Conservation (phyloP, 1,140 invertebrate species). For the Sitodiplosis mosellana region DNA sequence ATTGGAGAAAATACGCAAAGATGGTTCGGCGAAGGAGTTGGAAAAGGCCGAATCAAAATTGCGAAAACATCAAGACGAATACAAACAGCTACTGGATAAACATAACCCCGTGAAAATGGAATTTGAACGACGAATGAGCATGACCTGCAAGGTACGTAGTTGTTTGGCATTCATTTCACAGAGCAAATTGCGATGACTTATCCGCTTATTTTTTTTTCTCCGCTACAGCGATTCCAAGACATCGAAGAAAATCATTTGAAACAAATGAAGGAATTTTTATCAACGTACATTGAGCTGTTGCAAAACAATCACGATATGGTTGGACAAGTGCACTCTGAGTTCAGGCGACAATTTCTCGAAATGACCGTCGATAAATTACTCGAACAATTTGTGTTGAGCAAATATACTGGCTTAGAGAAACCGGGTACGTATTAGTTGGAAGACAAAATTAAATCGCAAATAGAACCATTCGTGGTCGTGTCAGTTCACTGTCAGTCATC, state of each 20-base stretch:
- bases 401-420: conserved; percentile 79
- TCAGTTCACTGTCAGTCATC: too few relatives aligned
- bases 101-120: conserved; percentile 74
- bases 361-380: conserved; percentile 81
- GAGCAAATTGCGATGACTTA: neutral
- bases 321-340: conserved; percentile 70
- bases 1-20: conserved; percentile 72
- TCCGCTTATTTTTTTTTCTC: neutral
- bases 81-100: conserved; percentile 73
- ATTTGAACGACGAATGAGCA: conserved; percentile 87
- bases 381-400: conserved; percentile 75
- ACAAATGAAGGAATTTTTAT: conserved; percentile 91
- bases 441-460: too few relatives aligned
- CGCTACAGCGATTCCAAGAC: conserved; percentile 71
- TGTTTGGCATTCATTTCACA: neutral
- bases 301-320: conserved; percentile 78
- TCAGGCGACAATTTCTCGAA: conserved; percentile 74
- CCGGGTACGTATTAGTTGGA: conserved; percentile 38
- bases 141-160: conserved; percentile 62
- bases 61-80: conserved; percentile 87
- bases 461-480: too few relatives aligned
- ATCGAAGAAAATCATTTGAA: conserved; percentile 79
- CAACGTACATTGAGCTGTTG: conserved; percentile 69
- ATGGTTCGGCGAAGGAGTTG: conserved; percentile 73
- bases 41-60: conserved; percentile 85